Conservation (phyloP, 2,888 invertebrate genomes). For the Plebejus melissa region DNA sequence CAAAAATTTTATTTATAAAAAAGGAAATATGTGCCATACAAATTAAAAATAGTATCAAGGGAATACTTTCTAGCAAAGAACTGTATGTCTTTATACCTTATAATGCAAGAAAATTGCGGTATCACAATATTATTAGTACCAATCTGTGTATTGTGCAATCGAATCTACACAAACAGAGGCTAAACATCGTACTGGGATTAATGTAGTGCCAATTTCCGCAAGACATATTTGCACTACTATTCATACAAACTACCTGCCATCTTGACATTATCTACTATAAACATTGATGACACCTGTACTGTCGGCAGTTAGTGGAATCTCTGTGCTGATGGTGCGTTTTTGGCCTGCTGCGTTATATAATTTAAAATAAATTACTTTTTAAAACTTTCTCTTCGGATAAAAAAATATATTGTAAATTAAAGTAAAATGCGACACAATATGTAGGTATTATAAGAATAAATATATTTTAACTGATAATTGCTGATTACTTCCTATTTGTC, state of each 20-base stretch:
- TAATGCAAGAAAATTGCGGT: not conserved
- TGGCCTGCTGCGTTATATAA: not conserved
- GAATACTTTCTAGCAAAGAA: too few species aligned
- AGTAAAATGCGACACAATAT: too few species aligned
- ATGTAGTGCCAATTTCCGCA: constrained; percentile 12
- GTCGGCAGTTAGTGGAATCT: not conserved
- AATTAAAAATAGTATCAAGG: too few species aligned
- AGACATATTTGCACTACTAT: constrained; percentile 12
- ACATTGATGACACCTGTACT: not conserved
- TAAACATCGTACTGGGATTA: constrained; percentile 13
- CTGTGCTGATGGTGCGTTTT: not conserved
- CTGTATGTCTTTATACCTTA: not conserved
- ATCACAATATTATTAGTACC: not conserved
- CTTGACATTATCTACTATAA: constrained; percentile 4
- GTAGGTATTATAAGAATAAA: too few species aligned
- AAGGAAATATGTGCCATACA: too few species aligned
- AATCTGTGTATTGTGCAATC: constrained; percentile 1
- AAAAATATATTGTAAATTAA: too few species aligned
- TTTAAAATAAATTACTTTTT: too few species aligned
- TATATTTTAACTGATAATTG: too few species aligned
- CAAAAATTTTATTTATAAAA: too few species aligned
- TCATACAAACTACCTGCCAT: constrained; percentile 11
- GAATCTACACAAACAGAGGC: not conserved
- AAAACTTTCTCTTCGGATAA: too few species aligned
- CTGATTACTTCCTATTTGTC: too few species aligned